These are phyloP conservation scores for Drosophila watanabei DNA, from an alignment of 1,140 invertebrate genomes.

Conservation along the genomic window DNA sequence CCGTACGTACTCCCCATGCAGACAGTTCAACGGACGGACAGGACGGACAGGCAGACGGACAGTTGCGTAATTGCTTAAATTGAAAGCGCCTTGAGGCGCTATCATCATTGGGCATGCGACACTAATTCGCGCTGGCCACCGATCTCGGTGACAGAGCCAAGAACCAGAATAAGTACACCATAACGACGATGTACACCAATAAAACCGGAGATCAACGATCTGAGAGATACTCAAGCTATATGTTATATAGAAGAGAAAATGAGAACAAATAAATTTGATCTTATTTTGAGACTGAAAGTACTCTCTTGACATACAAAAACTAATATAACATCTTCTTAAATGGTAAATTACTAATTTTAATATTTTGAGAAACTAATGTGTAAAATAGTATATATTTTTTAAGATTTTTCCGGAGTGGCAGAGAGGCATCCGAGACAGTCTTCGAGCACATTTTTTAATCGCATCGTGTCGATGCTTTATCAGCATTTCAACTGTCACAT, in stretches of 20 bases:
- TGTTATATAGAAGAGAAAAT: neutral
- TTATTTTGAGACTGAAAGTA: neutral
- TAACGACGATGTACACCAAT: neutral
- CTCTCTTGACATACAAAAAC: neutral
- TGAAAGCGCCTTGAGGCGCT: conserved; percentile 80
- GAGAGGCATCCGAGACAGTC: neutral
- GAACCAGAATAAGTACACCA: conserved; percentile 11
- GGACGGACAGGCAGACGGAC: conserved; percentile 8
- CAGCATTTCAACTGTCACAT: conserved; percentile 50
- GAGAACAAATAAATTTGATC: neutral
- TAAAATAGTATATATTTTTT: neutral
- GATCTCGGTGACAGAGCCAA: conserved; percentile 41
- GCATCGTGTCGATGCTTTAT: conserved; percentile 37
- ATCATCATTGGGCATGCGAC: conserved; percentile 75
- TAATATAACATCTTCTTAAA: neutral
- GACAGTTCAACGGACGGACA: conserved; percentile 25
- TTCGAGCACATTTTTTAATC: conserved; percentile 30
- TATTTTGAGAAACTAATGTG: neutral
- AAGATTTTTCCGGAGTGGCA: neutral
- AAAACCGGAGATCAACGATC: conserved; percentile 7
- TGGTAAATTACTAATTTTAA: neutral
- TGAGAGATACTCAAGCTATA: neutral
- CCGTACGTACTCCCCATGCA: conserved; percentile 6
- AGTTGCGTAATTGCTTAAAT: conserved; percentile 78
- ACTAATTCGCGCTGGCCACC: conserved; percentile 59